Percentiles rank a stretch among this genome's conserved stretches.
Conservation (phyloP, 2,888 invertebrate genomes). For the Pristionchus arcanus region DNA sequence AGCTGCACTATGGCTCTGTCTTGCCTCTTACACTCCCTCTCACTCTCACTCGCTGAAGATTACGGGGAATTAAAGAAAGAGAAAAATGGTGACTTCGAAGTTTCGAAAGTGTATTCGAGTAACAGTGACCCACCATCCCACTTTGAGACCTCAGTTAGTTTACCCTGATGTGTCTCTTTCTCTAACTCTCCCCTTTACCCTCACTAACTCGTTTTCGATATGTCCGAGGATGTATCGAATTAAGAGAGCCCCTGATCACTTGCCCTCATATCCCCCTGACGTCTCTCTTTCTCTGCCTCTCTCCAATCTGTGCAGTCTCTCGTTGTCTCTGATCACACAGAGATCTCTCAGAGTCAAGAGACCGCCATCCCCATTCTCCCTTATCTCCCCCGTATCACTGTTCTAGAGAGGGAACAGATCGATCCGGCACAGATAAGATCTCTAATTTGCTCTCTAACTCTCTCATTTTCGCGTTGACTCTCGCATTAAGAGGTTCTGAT, state of each 20-base stretch:
- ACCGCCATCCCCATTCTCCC: background rate
- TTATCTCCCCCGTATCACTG: background rate
- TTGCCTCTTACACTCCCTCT: background rate
- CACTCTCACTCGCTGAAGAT: background rate
- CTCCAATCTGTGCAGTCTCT: background rate
- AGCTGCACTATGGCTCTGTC: background rate
- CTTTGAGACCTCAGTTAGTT: too few species aligned
- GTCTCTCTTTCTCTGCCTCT: background rate
- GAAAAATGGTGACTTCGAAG: too few species aligned
- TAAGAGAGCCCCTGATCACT: too few species aligned
- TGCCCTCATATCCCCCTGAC: too few species aligned
- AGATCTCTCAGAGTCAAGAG: background rate
- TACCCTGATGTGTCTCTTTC: too few species aligned
- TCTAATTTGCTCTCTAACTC: background rate
- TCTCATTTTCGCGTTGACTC: background rate
- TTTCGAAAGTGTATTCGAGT: too few species aligned
- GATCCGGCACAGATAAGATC: background rate
- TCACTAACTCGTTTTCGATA: too few species aligned
- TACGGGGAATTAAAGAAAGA: background rate
- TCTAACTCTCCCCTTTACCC: too few species aligned
- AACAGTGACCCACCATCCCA: too few species aligned
- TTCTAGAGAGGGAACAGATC: constrained; percentile 2
- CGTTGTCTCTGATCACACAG: background rate
- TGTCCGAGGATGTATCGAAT: too few species aligned
- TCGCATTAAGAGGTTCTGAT: background rate